A percentile compares a stretch with the other conserved stretches of the same genome.
Evolutionary conservation across 2,113 vertebrate species (phyloP).

Genomic region (Callaeas wilsoni): DNA sequence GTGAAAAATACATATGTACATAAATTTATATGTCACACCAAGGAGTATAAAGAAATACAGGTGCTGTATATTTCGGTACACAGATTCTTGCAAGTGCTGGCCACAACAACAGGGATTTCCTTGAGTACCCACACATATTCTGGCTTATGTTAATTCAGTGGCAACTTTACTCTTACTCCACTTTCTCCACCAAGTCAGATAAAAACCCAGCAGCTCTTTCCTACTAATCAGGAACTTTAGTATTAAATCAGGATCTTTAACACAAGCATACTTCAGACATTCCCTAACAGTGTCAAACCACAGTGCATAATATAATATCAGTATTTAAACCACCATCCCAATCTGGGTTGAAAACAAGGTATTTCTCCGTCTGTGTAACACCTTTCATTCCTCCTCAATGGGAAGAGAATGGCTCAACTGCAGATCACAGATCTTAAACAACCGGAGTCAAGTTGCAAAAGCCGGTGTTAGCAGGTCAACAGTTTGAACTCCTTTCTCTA

Average conservation of each 20-base stretch:
- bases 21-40: neutral
- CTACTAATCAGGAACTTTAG: neutral
- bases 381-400: slow-evolving; percentile 7
- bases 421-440: slow-evolving; percentile 2
- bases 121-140: neutral
- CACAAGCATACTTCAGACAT: neutral
- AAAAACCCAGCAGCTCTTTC: neutral
- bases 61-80: neutral
- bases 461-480: slow-evolving; percentile 29
- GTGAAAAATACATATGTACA: neutral
- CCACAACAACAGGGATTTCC: neutral
- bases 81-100: neutral
- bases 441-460: slow-evolving; percentile 30
- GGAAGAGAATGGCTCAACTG: slow-evolving; percentile 27
- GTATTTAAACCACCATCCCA: neutral
- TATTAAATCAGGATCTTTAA: neutral
- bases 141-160: neutral
- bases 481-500: slow-evolving; percentile 42
- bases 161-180: neutral
- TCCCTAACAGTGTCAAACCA: neutral
- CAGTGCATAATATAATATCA: neutral
- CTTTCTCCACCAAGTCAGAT: neutral
- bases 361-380: neutral
- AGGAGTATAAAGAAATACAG: slow-evolving; percentile 6
- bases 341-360: neutral